These are phyloP conservation scores for Sander lucioperca DNA, from an alignment of 2,113 vertebrate species.

Conservation along the genomic window DNA sequence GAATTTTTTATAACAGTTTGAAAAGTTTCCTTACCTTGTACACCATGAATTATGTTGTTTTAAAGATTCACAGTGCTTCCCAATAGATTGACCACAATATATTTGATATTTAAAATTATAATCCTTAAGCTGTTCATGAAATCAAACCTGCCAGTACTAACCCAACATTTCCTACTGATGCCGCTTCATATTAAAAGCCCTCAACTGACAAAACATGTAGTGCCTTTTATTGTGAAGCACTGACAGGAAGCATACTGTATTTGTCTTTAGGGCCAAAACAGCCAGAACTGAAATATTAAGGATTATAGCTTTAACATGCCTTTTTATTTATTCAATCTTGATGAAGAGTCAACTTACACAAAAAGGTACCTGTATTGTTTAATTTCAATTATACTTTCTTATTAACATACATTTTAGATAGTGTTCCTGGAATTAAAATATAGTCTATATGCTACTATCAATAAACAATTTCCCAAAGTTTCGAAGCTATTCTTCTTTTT, in stretches of 20 bases:
- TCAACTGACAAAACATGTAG: neutral
- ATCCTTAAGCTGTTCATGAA: constrained; percentile 32
- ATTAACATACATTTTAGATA: constrained; percentile 68
- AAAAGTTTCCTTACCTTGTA: neutral
- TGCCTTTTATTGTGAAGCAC: constrained; percentile 17
- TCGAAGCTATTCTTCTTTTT: constrained; percentile 42
- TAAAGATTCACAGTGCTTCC: constrained; percentile 67
- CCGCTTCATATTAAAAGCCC: neutral
- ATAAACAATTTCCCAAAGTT: constrained; percentile 71
- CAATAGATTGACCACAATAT: neutral
- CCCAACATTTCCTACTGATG: neutral
- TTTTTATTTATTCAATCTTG: constrained; percentile 4
- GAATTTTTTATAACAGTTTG: neutral
- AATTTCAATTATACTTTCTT: constrained; percentile 61
- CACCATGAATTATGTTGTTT: constrained; percentile 25
- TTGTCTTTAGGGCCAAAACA: neutral
- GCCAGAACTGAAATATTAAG: constrained; percentile 6
- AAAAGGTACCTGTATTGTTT: constrained; percentile 69
- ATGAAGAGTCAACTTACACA: constrained; percentile 48
- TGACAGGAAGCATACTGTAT: neutral
- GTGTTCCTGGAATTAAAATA: constrained; percentile 74
- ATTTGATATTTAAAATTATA: constrained; percentile 15
- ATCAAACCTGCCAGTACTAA: neutral
- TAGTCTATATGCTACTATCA: constrained; percentile 67
- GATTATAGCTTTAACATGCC: constrained; percentile 11